Conservation (phyloP, 2,113 vertebrate genomes). For the Nothobranchius furzeri region DNA sequence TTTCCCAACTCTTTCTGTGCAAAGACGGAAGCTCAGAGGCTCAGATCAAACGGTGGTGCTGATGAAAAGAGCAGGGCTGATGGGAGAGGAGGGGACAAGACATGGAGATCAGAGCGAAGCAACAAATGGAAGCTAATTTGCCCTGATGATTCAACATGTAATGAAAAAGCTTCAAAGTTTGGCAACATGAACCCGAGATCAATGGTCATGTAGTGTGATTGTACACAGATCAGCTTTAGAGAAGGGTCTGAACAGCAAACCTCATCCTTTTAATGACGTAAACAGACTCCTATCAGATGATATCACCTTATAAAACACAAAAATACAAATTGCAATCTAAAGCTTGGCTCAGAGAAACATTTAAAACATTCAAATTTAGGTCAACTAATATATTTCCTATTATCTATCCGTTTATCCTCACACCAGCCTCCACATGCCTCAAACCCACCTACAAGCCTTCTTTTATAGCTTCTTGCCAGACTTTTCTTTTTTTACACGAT, state of each 20-base stretch:
- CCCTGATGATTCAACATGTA: slow-evolving; percentile 41
- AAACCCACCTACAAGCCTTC: slow-evolving; percentile 2
- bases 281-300: background rate
- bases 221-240: slow-evolving; percentile 15
- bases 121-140: slow-evolving; percentile 59
- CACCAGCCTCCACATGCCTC: background rate
- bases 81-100: slow-evolving; percentile 30
- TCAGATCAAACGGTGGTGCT: slow-evolving; percentile 57
- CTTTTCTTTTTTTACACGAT: background rate
- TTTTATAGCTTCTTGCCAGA: background rate
- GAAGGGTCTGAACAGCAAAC: slow-evolving; percentile 5
- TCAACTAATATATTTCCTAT: background rate
- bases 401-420: background rate
- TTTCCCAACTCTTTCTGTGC: slow-evolving; percentile 9
- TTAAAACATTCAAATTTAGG: background rate
- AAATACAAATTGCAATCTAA: no score
- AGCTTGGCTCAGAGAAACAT: no score
- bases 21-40: slow-evolving; percentile 41
- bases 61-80: slow-evolving; percentile 68
- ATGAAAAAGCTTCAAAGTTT: slow-evolving; percentile 59
- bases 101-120: slow-evolving; percentile 57
- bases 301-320: no score
- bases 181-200: slow-evolving; percentile 29
- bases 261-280: slow-evolving; percentile 36
- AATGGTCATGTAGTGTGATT: slow-evolving; percentile 34